A percentile compares a stretch with the other conserved stretches of the same genome.
Conservation (phyloP, 2,888 invertebrate species). For the Hypolimnas misippus region DNA sequence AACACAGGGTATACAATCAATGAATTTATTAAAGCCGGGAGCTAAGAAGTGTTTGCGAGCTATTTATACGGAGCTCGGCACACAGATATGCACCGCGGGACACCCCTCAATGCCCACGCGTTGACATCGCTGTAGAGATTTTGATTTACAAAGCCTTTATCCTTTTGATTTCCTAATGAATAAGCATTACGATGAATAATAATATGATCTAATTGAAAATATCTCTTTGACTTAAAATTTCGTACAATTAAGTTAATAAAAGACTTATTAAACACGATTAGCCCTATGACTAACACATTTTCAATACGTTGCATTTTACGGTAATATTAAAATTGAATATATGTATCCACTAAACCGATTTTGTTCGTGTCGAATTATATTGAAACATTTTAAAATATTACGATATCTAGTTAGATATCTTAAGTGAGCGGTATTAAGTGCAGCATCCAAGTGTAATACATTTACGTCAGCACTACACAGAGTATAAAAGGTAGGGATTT, state of each 20-base stretch:
- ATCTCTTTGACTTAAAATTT: not conserved
- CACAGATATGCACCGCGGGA: constrained; percentile 68
- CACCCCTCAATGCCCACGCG: constrained; percentile 59
- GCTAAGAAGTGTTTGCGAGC: constrained; percentile 55
- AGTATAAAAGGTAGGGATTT: constrained; percentile 55
- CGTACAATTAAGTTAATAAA: not conserved
- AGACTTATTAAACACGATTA: not conserved
- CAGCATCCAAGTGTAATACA: constrained; percentile 48
- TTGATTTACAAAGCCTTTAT: constrained; percentile 1
- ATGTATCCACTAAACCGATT: not conserved
- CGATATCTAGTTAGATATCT: constrained; percentile 3
- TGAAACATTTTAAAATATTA: not conserved
- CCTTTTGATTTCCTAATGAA: constrained; percentile 10
- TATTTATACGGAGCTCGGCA: constrained; percentile 53
- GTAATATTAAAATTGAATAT: not conserved
- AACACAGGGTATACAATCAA: not conserved
- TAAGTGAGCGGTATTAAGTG: constrained; percentile 15
- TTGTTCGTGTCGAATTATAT: too few species aligned
- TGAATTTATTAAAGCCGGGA: constrained; percentile 64
- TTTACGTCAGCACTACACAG: constrained; percentile 58
- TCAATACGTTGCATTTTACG: too few species aligned
- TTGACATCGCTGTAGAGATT: constrained; percentile 31
- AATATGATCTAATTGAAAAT: not conserved
- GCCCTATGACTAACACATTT: not conserved
- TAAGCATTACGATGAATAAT: not conserved